Evolutionary conservation across 2,888 invertebrate genomes (phyloP).

Genomic region (Colostygia pectinataria): DNA sequence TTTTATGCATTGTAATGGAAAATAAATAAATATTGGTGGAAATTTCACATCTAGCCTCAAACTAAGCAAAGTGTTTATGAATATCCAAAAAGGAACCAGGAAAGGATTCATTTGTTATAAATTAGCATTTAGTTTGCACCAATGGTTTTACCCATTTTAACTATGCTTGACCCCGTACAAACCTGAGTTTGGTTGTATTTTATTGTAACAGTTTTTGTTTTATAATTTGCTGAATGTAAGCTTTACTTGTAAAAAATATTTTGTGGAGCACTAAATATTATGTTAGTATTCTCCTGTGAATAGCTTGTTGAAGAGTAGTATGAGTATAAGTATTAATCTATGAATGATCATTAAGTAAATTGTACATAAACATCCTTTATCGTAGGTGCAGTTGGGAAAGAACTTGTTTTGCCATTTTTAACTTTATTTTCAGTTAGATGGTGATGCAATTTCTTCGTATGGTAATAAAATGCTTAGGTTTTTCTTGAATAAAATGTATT

Average conservation of each 20-base stretch:
- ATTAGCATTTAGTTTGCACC: conserved; percentile 29
- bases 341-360: conserved; percentile 43
- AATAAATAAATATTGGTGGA: too few species aligned
- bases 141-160: conserved; percentile 4
- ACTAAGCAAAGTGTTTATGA: too few species aligned
- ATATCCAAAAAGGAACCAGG: too few species aligned
- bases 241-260: conserved; percentile 1
- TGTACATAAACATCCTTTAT: conserved; percentile 58
- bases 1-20: conserved; percentile 12
- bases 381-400: conserved; percentile 42
- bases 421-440: conserved; percentile 12
- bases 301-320: conserved; percentile 20
- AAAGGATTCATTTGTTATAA: conserved; percentile 33
- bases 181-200: conserved; percentile 3
- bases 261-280: background rate
- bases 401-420: conserved; percentile 15
- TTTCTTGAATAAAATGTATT: conserved; percentile 70
- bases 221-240: background rate
- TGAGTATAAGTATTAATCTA: conserved; percentile 44
- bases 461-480: conserved; percentile 68
- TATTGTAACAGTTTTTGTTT: background rate
- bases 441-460: conserved; percentile 17
- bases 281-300: conserved; percentile 16
- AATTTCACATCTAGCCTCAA: too few species aligned
- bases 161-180: conserved; percentile 1